phyloP scores from a whole-genome alignment of 2,797 vertebrate genomes.

The Megaceryle alcyon region DNA sequence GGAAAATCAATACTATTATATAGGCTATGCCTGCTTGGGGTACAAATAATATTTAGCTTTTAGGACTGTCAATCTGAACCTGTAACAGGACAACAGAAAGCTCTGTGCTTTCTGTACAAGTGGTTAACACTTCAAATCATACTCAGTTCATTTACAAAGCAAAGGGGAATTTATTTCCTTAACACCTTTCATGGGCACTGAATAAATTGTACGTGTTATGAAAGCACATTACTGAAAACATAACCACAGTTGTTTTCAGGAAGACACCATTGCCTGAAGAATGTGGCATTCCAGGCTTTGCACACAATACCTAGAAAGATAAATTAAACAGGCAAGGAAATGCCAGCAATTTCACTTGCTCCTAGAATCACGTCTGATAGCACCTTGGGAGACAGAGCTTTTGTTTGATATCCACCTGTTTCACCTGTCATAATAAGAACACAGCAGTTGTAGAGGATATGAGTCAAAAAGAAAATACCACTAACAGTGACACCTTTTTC shows the following conservation, averaged over 20 bases:
- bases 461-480: not conserved
- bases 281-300: not conserved
- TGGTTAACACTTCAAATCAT: not conserved
- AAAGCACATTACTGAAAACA: not conserved
- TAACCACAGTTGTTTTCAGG: not conserved
- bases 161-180: not conserved
- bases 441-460: not conserved
- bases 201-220: fast-evolving
- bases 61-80: not conserved
- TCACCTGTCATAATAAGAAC: not conserved
- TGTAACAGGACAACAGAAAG: not conserved
- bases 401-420: not conserved
- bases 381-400: not conserved
- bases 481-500: not conserved
- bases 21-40: not conserved
- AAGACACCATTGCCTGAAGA: not conserved
- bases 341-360: not conserved
- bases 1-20: not conserved
- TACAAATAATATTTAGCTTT: not conserved
- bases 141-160: not conserved
- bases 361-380: not conserved
- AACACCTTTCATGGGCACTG: not conserved
- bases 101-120: not conserved
- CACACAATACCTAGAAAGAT: not conserved
- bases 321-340: not conserved